These are phyloP conservation scores for Amblyraja radiata DNA, from an alignment of 2,797 vertebrate genomes.

Conservation along the genomic window DNA sequence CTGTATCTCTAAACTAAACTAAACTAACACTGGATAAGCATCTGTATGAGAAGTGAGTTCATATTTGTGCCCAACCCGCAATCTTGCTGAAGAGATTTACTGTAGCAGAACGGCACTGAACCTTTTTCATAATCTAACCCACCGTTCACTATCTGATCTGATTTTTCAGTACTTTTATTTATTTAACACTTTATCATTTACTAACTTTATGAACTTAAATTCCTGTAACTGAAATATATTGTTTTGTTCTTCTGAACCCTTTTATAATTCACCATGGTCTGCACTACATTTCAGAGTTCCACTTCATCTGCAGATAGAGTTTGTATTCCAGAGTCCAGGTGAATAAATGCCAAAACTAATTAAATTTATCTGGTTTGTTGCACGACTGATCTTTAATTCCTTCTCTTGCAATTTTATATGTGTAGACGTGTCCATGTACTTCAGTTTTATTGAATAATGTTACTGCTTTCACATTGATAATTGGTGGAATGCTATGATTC, in stretches of 20 bases:
- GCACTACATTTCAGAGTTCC: neutral
- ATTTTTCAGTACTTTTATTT: neutral
- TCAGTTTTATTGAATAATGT: constrained; percentile 14
- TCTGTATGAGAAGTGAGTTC: too few species aligned
- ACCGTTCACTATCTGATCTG: neutral
- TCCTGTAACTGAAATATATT: neutral
- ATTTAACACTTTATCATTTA: neutral
- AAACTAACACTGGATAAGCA: too few species aligned
- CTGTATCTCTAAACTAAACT: too few species aligned
- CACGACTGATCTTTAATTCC: too few species aligned
- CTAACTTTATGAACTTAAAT: neutral
- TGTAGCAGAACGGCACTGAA: neutral
- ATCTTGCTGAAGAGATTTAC: too few species aligned
- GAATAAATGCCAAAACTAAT: neutral
- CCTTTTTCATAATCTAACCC: neutral
- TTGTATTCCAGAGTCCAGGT: neutral
- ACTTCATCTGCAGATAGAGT: neutral
- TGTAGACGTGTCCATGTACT: too few species aligned
- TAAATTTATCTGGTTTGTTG: neutral
- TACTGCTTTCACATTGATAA: neutral
- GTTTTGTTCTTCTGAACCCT: neutral
- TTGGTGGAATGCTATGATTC: neutral
- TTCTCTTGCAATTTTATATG: neutral
- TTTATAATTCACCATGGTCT: too few species aligned
- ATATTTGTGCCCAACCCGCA: too few species aligned